Percentiles rank a stretch among this genome's conserved stretches.
Conservation (phyloP, 1,140 invertebrate species). For the Drosophila pseudoananassae region DNA sequence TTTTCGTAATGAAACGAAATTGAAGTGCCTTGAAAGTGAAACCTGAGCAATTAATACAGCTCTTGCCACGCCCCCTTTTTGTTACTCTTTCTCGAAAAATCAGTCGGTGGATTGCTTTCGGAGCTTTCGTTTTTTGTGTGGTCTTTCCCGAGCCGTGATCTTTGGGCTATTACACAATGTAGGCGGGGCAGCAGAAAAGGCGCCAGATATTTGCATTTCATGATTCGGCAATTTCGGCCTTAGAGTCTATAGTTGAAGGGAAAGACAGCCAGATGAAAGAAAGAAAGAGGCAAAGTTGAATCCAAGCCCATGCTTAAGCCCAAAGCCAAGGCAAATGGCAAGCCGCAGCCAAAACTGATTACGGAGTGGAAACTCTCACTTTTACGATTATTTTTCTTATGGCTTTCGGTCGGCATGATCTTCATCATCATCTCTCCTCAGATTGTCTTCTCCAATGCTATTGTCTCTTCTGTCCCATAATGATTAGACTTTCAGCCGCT, state of each 20-base stretch:
- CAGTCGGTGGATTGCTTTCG: conserved; percentile 11
- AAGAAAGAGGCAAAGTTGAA: conserved; percentile 29
- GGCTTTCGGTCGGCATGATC: conserved; percentile 69
- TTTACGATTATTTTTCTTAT: conserved; percentile 82
- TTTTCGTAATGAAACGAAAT: conserved; percentile 67
- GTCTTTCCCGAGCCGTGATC: conserved; percentile 19
- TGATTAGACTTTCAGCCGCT: conserved; percentile 72
- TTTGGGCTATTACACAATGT: conserved; percentile 62
- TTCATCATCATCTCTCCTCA: conserved; percentile 26
- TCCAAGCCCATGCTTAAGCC: neutral
- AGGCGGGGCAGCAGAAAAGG: conserved; percentile 52
- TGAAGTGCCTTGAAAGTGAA: conserved; percentile 80
- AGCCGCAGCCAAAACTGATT: conserved; percentile 57
- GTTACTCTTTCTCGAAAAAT: neutral
- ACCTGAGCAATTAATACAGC: conserved; percentile 74
- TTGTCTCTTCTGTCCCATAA: conserved; percentile 72
- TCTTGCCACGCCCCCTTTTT: conserved; percentile 30
- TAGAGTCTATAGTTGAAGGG: conserved; percentile 19
- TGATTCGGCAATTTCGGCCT: conserved; percentile 23
- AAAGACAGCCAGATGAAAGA: conserved; percentile 26
- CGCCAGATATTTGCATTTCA: conserved; percentile 60
- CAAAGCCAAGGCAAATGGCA: conserved; percentile 43
- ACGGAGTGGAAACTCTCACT: conserved; percentile 80
- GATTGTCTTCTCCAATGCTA: conserved; percentile 38
- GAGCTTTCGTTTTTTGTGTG: conserved; percentile 38